These are phyloP conservation scores for Zalophus californianus DNA, from an alignment of 2,797 vertebrate species.

Conservation along the genomic window DNA sequence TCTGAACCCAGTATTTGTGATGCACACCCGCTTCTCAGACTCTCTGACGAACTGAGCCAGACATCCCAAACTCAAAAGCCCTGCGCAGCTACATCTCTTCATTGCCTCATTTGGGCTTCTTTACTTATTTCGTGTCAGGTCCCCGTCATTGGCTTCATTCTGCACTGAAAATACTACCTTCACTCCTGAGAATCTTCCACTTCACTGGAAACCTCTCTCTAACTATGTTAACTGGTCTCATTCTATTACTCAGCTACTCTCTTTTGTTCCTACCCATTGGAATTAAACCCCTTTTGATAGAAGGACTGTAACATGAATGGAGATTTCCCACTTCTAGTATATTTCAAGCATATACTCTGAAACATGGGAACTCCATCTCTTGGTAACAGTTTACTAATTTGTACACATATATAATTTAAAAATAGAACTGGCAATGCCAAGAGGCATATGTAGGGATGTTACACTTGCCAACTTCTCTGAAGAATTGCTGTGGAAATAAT, in stretches of 20 bases:
- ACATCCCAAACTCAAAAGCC: neutral
- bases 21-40: neutral
- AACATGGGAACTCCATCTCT: neutral
- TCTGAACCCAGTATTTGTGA: neutral
- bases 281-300: neutral
- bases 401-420: neutral
- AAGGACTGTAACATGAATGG: neutral
- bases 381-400: neutral
- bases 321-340: neutral
- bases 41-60: neutral
- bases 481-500: neutral
- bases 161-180: neutral
- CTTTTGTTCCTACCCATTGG: neutral
- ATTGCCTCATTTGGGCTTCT: neutral
- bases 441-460: neutral
- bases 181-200: neutral
- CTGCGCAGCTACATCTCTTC: neutral
- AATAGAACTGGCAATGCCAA: neutral
- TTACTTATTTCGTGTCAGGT: neutral
- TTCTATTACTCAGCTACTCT: neutral
- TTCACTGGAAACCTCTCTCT: neutral
- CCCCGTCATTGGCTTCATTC: neutral
- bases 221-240: neutral
- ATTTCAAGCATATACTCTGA: neutral
- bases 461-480: neutral